Evolutionary conservation across 2,888 invertebrate species (phyloP), one percentile per base, ranked within the genome.

Genomic region (Charanyca ferruginea): DNA sequence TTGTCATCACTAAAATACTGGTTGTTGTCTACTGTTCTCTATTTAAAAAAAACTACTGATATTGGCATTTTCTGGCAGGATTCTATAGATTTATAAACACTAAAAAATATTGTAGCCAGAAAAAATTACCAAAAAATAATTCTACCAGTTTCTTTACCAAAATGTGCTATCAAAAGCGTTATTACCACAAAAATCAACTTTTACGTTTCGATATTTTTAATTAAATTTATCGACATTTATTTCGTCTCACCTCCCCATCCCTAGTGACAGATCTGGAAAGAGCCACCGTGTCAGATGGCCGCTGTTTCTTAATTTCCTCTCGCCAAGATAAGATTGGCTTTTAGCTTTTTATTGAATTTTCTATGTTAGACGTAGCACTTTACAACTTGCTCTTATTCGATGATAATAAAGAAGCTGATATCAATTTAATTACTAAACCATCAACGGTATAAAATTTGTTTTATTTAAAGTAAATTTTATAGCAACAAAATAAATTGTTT

Each of bases 281-380:
- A 93, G 93, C 93, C 92, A 85, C 91, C 92, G 93, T 93, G 95
- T 95, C 95, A 94, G 95, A 93, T 95, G 95, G 93, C 91, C 94
- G 93, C 94, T 95, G 94, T 94, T 95, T 95, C 95, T 95, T 95
- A 95, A 95, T 95, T 95, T 95, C 95, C 95, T 95, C 92, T 92
- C 86, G 86, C 87, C 75, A 86, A 94, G 95, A 95, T 95, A 95
- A 95, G 95, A 95, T 94, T 95, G 94, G 95, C 95, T 95, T 95
- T 95, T 94, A 94, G 95, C 93, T 95, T 95, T 95, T 95, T 95
- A 95, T 95, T 95, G 94, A 95, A 94, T 95, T 95, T 94, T 94
- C 94, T 93, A 85, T 92, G 91, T 91, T 91, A 92, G 89, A 90
- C 89, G 89, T 80, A 88, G 86, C 91, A 90, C 89, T 93, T 94